These are phyloP conservation scores for Xenops minutus DNA, from an alignment of 2,797 vertebrate species.

Conservation along the genomic window DNA sequence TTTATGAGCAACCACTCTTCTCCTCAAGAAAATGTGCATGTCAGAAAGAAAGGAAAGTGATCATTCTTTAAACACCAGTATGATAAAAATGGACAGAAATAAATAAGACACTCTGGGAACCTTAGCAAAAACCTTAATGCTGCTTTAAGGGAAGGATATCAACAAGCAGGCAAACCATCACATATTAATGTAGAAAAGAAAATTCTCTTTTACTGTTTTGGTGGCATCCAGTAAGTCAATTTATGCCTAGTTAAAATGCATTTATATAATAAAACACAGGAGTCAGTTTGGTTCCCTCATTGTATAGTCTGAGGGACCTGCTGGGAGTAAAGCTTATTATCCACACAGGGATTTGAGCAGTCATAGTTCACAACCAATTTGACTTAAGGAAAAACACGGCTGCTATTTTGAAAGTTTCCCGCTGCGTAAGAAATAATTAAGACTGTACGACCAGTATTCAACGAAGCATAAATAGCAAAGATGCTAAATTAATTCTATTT, in stretches of 20 bases:
- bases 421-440: conserved; percentile 67
- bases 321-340: conserved; percentile 41
- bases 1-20: not conserved
- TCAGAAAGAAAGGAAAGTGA: not conserved
- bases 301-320: not conserved
- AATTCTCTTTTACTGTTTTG: not conserved
- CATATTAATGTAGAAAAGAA: not conserved
- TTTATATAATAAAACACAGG: not conserved
- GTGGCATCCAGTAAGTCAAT: not conserved
- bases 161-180: not conserved
- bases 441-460: conserved; percentile 26
- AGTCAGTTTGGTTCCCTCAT: not conserved
- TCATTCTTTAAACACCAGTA: not conserved
- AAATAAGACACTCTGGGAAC: not conserved
- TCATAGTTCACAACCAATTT: conserved; percentile 25
- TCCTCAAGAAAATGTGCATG: not conserved
- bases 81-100: not conserved
- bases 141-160: not conserved
- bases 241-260: conserved; percentile 13
- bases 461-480: conserved; percentile 24
- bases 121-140: not conserved
- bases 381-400: conserved; percentile 63
- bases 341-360: conserved; percentile 32
- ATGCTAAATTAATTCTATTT: conserved; percentile 29
- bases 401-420: conserved; percentile 55